Evolutionary conservation across 2,113 vertebrate species (phyloP).

Genomic region (Cynopterus brachyotis): DNA sequence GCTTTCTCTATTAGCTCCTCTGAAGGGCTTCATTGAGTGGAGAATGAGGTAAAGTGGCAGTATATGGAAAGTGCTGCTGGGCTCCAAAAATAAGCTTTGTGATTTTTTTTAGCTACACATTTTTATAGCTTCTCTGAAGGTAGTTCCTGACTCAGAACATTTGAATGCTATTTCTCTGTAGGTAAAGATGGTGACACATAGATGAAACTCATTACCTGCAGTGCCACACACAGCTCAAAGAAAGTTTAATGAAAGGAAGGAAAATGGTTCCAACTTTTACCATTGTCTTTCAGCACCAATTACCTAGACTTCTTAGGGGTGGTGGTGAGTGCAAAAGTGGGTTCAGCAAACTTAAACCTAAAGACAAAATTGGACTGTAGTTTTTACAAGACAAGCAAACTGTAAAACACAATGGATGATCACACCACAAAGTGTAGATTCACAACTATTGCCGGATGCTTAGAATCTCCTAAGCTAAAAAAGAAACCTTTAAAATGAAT

Average conservation of each 20-base stretch:
- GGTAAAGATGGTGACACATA: constrained; percentile 65
- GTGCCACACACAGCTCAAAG: constrained; percentile 53
- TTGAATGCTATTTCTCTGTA: constrained; percentile 66
- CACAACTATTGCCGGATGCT: not conserved
- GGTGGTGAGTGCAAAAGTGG: constrained; percentile 41
- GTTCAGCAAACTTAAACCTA: constrained; percentile 2
- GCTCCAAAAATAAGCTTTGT: constrained; percentile 48
- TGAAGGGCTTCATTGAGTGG: constrained; percentile 21
- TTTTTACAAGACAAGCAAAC: constrained; percentile 28
- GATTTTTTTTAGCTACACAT: constrained; percentile 65
- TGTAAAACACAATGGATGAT: not conserved
- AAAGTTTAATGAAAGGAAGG: constrained; percentile 71
- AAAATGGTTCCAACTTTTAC: constrained; percentile 54
- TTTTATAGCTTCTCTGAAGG: constrained; percentile 60
- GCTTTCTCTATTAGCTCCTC: not conserved
- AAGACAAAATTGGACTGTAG: not conserved
- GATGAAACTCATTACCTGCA: constrained; percentile 71
- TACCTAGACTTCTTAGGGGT: not conserved
- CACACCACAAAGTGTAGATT: not conserved
- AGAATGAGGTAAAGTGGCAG: constrained; percentile 1
- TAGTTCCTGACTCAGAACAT: constrained; percentile 69
- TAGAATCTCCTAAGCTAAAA: not conserved
- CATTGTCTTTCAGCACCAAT: constrained; percentile 52
- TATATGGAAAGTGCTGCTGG: not conserved
- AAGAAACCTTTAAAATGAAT: not conserved